These are phyloP conservation scores for Gibbula magus DNA, from an alignment of 2,888 invertebrate species.

Conservation along the genomic window DNA sequence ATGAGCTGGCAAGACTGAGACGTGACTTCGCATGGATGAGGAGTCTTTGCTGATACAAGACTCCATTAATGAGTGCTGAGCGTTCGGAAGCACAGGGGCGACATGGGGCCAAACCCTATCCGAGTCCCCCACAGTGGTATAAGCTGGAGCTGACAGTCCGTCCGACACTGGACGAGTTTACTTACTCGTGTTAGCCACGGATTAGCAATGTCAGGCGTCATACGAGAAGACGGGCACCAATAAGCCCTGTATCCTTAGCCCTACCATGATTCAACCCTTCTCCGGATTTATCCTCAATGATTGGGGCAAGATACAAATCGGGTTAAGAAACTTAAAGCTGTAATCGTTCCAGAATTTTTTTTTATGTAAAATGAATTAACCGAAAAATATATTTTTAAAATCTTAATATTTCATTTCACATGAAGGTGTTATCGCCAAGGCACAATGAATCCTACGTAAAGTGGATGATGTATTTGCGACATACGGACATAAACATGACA, in stretches of 20 bases:
- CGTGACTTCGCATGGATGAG: constrained; percentile 35
- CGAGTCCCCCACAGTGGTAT: constrained; percentile 25
- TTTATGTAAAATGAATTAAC: too few species aligned
- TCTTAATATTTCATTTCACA: too few species aligned
- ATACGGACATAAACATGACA: too few species aligned
- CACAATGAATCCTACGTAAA: too few species aligned
- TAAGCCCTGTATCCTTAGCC: background rate
- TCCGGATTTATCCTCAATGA: too few species aligned
- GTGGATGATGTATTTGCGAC: too few species aligned
- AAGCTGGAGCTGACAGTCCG: background rate
- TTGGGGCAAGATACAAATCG: too few species aligned
- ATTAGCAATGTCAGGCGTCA: constrained; percentile 20
- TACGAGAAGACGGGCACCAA: background rate
- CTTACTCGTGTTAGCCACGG: constrained; percentile 25
- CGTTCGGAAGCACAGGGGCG: background rate
- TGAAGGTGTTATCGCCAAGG: too few species aligned
- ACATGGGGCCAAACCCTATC: background rate
- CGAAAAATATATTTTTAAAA: too few species aligned
- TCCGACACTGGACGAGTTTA: background rate
- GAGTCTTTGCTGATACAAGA: constrained; percentile 30
- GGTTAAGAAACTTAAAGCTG: too few species aligned
- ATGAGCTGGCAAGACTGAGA: constrained; percentile 24
- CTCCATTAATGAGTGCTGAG: constrained; percentile 31
- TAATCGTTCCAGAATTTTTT: too few species aligned
- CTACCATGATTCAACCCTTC: background rate